Evolutionary conservation across 2,797 vertebrate species (phyloP).

Genomic region (Centropyge bicolor): DNA sequence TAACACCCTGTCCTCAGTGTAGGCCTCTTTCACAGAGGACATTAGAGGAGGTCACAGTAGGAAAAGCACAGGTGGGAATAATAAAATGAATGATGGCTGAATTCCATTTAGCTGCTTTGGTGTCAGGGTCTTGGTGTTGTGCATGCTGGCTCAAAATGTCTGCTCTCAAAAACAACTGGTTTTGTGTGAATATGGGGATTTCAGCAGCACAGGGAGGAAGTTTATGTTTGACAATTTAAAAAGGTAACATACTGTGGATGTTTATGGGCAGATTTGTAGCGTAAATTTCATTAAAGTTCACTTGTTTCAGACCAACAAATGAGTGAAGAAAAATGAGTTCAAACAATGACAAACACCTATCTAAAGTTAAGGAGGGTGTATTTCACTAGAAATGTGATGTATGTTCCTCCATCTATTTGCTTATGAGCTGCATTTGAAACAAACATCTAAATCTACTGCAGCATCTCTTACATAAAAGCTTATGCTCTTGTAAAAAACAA

Average conservation of each 20-base stretch:
- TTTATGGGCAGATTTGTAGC: background rate
- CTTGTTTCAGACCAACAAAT: background rate
- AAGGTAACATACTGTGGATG: background rate
- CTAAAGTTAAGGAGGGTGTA: background rate
- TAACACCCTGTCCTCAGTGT: too few species aligned
- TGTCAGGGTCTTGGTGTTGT: background rate
- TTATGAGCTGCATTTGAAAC: background rate
- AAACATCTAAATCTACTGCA: background rate
- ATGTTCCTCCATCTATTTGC: background rate
- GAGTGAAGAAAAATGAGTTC: background rate
- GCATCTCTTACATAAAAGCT: constrained; percentile 1
- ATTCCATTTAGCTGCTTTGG: background rate
- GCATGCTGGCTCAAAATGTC: background rate
- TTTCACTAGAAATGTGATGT: background rate
- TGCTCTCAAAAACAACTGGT: background rate
- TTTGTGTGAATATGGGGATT: background rate
- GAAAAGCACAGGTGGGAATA: background rate
- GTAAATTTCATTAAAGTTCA: background rate
- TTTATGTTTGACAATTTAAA: background rate
- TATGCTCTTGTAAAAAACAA: background rate
- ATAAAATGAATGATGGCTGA: background rate
- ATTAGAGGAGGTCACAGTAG: constrained; percentile 5
- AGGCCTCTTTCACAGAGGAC: background rate
- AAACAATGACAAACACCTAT: too few species aligned
- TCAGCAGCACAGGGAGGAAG: background rate